Conservation (phyloP, 2,888 invertebrate genomes). For the Tyria jacobaeae region DNA sequence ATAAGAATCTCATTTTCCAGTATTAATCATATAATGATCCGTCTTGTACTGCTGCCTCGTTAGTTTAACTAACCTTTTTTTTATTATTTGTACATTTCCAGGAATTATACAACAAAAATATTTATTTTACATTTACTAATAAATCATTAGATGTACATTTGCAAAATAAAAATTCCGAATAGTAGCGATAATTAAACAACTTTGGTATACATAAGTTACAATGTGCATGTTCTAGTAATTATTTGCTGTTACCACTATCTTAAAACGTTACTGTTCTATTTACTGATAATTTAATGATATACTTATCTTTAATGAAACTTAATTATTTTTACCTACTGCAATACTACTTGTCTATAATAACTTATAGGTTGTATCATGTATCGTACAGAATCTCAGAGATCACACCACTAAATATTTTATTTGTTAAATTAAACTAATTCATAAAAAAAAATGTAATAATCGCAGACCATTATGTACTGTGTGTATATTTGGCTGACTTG, state of each 20-base stretch:
- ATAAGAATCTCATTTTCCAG: slow-evolving; percentile 37
- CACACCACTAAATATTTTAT: no score
- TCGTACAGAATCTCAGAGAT: background rate
- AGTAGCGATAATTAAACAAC: background rate
- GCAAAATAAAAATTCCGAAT: background rate
- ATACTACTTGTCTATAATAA: background rate
- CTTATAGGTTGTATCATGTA: background rate
- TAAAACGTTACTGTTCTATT: background rate
- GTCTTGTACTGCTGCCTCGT: slow-evolving; percentile 18
- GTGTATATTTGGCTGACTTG: no score
- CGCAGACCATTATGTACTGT: no score
- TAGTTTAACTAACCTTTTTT: slow-evolving; percentile 27
- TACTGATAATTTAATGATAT: no score
- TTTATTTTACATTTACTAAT: background rate
- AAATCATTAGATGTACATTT: background rate
- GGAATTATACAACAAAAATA: background rate
- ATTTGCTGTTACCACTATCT: slow-evolving; percentile 7
- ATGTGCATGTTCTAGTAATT: background rate
- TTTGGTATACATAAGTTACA: slow-evolving; percentile 8
- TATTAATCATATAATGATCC: slow-evolving; percentile 35
- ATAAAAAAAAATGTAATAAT: no score
- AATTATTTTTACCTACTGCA: background rate
- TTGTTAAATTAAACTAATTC: no score
- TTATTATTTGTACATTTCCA: slow-evolving; percentile 13
- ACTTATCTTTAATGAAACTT: background rate